These are phyloP conservation scores for Agrotis segetum DNA, from an alignment of 2,888 invertebrate genomes.

Conservation along the genomic window DNA sequence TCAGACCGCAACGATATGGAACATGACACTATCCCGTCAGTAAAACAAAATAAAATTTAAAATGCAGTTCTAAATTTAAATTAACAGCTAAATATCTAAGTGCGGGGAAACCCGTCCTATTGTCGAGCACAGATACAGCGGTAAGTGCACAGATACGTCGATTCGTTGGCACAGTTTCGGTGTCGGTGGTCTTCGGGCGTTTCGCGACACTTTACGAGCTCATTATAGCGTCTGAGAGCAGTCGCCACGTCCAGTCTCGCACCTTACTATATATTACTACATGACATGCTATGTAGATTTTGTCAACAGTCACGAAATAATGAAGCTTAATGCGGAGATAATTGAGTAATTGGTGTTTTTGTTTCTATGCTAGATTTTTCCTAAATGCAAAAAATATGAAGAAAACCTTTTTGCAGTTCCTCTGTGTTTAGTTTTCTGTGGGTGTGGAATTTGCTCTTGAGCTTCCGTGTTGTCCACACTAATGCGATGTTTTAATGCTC, in stretches of 20 bases:
- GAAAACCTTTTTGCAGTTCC: background rate
- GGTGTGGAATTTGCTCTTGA: background rate
- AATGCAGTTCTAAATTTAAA: slow-evolving; percentile 32
- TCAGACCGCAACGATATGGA: background rate
- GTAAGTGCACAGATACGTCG: slow-evolving; percentile 28
- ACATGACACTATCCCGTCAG: background rate
- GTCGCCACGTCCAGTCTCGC: slow-evolving; percentile 52
- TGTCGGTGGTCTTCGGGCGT: slow-evolving; percentile 63
- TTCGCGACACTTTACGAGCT: slow-evolving; percentile 67
- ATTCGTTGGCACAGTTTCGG: slow-evolving; percentile 59
- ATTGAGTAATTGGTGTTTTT: slow-evolving; percentile 17
- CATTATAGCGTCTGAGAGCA: slow-evolving; percentile 67
- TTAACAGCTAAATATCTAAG: slow-evolving; percentile 13
- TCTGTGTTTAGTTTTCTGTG: background rate
- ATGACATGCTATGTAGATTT: slow-evolving; percentile 41
- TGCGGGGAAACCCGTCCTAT: slow-evolving; percentile 61
- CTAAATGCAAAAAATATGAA: background rate
- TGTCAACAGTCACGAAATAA: slow-evolving; percentile 32
- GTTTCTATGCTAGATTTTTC: slow-evolving; percentile 19
- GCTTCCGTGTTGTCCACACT: slow-evolving; percentile 16
- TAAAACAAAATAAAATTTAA: background rate
- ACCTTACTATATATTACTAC: slow-evolving; percentile 63
- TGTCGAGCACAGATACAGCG: slow-evolving; percentile 40
- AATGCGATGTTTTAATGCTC: slow-evolving; percentile 13
- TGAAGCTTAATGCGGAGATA: slow-evolving; percentile 13